A percentile compares a stretch with the other conserved stretches of the same genome.
Evolutionary conservation across 2,888 invertebrate species (phyloP).

Genomic region (Germaria angustata): DNA sequence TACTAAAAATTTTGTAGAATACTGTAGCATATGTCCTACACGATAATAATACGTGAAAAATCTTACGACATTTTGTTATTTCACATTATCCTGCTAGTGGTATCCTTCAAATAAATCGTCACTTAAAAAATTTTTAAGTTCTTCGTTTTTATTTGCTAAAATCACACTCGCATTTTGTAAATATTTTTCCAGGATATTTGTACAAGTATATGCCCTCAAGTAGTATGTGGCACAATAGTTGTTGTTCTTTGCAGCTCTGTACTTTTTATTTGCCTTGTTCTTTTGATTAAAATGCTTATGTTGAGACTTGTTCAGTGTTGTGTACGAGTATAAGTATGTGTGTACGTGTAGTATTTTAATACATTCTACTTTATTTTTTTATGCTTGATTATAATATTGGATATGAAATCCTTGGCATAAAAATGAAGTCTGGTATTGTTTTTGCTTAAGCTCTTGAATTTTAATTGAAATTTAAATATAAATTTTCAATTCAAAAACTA

Average conservation of each 20-base stretch:
- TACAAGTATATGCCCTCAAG: constrained; percentile 17
- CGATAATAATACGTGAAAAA: too few relatives aligned
- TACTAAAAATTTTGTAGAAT: too few relatives aligned
- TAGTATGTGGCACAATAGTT: neutral
- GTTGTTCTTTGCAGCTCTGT: neutral
- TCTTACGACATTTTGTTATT: too few relatives aligned
- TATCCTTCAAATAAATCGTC: neutral
- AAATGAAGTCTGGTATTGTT: neutral
- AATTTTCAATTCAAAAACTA: neutral
- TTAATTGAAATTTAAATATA: neutral
- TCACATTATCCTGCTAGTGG: neutral
- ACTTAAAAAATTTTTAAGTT: neutral
- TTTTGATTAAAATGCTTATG: constrained; percentile 27
- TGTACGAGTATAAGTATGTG: too few relatives aligned
- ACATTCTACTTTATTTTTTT: neutral
- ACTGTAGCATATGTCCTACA: too few relatives aligned
- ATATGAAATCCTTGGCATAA: neutral
- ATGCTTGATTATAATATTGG: neutral
- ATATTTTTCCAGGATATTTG: neutral
- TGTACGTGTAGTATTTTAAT: too few relatives aligned
- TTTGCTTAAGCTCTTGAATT: neutral
- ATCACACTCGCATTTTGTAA: constrained; percentile 8
- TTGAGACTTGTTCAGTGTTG: neutral
- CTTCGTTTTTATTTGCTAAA: constrained; percentile 2
- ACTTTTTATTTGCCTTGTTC: neutral